These are phyloP conservation scores for Coenobita brevimanus DNA, from an alignment of 1,140 invertebrate species.

Conservation along the genomic window DNA sequence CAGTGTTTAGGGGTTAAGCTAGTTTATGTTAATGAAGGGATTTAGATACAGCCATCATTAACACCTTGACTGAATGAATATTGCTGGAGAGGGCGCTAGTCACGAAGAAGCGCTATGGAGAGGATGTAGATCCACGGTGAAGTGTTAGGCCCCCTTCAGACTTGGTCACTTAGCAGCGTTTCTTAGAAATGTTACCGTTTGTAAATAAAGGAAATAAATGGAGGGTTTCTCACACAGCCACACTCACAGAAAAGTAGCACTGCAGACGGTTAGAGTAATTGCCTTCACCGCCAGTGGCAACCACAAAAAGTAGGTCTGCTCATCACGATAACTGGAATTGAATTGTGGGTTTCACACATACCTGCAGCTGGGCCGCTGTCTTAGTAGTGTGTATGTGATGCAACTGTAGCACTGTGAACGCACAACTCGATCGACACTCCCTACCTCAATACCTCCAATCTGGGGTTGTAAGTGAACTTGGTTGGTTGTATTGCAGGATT, in stretches of 20 bases:
- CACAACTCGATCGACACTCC: neutral
- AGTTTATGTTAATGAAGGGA: no score
- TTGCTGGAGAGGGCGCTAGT: no score
- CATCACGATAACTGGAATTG: neutral
- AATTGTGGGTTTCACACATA: neutral
- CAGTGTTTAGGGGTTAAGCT: no score
- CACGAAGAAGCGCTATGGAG: no score
- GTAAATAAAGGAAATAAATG: neutral
- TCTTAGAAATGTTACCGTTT: neutral
- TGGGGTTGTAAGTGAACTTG: neutral
- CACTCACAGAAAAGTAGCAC: neutral
- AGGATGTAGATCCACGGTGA: no score
- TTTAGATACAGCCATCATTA: no score
- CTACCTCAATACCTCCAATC: neutral
- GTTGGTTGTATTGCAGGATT: slow-evolving; percentile 5
- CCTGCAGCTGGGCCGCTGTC: neutral
- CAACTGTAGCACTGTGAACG: neutral
- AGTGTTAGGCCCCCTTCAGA: no score
- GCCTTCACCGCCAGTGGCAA: neutral
- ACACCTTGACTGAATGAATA: no score
- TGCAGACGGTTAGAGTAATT: neutral
- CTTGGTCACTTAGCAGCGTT: no score
- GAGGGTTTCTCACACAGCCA: neutral
- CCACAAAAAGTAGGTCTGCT: neutral
- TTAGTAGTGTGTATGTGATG: no score